Base-by-base conservation (phyloP, 23 tunicate genomes). In the Ascidia mentula region DNA sequence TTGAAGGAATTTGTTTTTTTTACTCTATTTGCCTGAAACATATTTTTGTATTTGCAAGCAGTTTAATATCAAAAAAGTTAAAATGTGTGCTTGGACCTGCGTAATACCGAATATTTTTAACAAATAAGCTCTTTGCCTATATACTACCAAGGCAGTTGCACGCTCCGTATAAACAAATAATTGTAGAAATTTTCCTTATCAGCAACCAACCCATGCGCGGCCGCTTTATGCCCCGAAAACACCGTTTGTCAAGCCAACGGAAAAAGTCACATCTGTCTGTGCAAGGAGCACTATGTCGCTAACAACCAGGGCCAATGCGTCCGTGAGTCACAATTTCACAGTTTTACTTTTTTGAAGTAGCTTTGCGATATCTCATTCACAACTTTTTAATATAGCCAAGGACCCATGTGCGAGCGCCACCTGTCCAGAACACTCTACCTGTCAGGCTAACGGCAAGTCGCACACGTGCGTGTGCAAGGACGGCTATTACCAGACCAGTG, bases 361-460 rank as follows among this genome's bases (percentile, higher is more conserved):
- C 65, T 5, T 53, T 9, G 65, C 13, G 13, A 26, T 5, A 28
- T 9, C 65, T 26, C 4, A 3, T 53, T 26, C 24, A 53, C 28
- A 26, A 5, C 4, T 53, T 3, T 53, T 42, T 42, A 42, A 42
- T 42, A 42, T 9, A 70, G 74, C 39, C 1, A 32, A 32, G 9
- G 74, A 70, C 13, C 74, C 74, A 3, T 70, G 74, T 36, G 37
- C 74, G n/a, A 70, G 38, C 37, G 38, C 37, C 34, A 70, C 7
- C 1, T 70, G 74, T 30, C 39, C 37, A 32, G 35, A 33, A 33
- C 8, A 70, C 13, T 33, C 74, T 17, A 34, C 39, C 18, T 70
- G 74, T 30, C 31, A 34, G 18, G 8, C 39, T 3, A 32, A 9
- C 9, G 37, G 37, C 39, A 70, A 70, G 18, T 32, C 74, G 38